Evolutionary conservation across 2,888 invertebrate genomes (phyloP).

Genomic region (Halocaridina rubra): DNA sequence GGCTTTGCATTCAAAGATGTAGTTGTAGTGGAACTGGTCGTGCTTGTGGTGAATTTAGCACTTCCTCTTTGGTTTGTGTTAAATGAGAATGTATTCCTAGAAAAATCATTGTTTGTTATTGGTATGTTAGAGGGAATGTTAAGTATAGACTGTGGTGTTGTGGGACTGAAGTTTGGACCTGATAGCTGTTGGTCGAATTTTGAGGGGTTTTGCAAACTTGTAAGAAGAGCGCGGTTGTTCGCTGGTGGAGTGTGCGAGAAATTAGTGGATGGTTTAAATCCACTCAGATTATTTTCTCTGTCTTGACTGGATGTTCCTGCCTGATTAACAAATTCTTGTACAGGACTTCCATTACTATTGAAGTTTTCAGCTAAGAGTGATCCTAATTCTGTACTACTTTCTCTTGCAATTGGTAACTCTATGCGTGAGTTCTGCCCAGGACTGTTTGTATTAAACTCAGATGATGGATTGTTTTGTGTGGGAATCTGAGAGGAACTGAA

Average conservation of each 20-base stretch:
- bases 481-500: neutral
- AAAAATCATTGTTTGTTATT: neutral
- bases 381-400: no score
- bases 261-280: no score
- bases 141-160: neutral
- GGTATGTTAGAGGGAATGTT: neutral
- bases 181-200: neutral
- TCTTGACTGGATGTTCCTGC: no score
- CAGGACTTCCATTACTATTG: no score
- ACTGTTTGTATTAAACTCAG: no score
- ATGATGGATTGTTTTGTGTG: neutral
- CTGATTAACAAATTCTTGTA: no score
- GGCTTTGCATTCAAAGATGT: neutral
- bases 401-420: no score
- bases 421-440: no score
- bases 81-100: neutral
- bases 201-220: neutral
- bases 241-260: neutral
- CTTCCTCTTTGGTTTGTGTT: neutral
- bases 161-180: neutral
- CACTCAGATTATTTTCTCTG: no score
- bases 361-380: no score
- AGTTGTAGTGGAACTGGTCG: neutral
- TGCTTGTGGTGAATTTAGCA: neutral
- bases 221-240: neutral